phyloP scores from a whole-genome alignment of 2,888 invertebrate genomes.

The Sylvicola fuscatus region DNA sequence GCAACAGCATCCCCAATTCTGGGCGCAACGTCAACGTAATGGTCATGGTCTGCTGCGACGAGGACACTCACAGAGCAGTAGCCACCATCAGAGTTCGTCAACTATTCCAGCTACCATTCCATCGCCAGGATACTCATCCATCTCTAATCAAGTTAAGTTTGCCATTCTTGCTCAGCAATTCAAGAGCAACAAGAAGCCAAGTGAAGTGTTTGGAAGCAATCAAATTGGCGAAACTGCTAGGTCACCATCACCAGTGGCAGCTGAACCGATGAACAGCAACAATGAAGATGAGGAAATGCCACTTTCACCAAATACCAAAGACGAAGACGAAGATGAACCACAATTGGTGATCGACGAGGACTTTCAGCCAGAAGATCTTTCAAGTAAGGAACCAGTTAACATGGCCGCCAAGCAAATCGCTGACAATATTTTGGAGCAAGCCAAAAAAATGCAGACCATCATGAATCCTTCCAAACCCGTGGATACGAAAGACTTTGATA shows the following conservation, averaged over 20 bases:
- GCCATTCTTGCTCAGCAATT: conserved; percentile 62
- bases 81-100: too few relatives aligned
- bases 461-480: conserved; percentile 12
- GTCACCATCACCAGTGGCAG: conserved; percentile 1
- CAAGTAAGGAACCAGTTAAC: conserved; percentile 13
- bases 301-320: conserved; percentile 21
- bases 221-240: conserved; percentile 7
- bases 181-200: conserved; percentile 24
- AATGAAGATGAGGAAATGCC: too few relatives aligned
- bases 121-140: conserved; percentile 10
- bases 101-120: conserved; percentile 3
- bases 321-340: conserved; percentile 34
- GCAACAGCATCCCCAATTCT: conserved; percentile 80
- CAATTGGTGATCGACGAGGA: conserved; percentile 25
- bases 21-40: conserved; percentile 56
- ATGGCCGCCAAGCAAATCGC: conserved; percentile 31
- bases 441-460: conserved; percentile 15
- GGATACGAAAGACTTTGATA: conserved; percentile 26
- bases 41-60: conserved; percentile 27
- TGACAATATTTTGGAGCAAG: conserved; percentile 34
- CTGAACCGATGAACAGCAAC: conserved; percentile 9
- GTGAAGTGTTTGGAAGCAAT: not conserved
- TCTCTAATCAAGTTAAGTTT: conserved; percentile 48
- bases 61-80: too few relatives aligned
- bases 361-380: conserved; percentile 11